phyloP scores from a whole-genome alignment of 2,113 vertebrate species.

The Mastomys natalensis region DNA sequence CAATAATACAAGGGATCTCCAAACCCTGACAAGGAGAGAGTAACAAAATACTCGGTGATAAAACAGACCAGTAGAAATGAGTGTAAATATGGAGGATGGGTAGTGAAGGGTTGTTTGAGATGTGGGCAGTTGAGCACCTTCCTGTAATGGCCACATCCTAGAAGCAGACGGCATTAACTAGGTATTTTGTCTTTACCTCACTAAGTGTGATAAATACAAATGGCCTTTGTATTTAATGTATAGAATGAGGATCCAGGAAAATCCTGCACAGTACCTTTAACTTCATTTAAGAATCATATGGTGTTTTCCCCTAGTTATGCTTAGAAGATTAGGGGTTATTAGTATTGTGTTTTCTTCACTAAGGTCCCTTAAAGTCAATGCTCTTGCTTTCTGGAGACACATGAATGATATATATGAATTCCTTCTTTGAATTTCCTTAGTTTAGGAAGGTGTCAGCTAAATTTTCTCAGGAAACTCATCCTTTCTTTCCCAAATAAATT shows the following conservation, averaged over 20 bases:
- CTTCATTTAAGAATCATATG: not conserved
- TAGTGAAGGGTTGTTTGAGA: fast-evolving
- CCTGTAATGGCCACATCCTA: not conserved
- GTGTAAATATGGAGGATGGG: no score
- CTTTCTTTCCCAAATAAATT: conserved; percentile 43
- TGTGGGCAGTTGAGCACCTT: not conserved
- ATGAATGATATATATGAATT: conserved; percentile 33
- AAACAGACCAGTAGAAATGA: not conserved
- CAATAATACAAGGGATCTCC: not conserved
- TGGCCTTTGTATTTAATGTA: conserved; percentile 21
- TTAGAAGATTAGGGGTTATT: not conserved
- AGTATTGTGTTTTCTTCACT: not conserved
- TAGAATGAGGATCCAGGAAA: not conserved
- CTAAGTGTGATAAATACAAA: conserved; percentile 14
- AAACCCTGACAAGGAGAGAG: not conserved
- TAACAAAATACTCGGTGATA: not conserved
- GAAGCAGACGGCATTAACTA: not conserved
- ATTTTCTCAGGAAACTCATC: conserved; percentile 27
- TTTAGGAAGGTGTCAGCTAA: conserved; percentile 32
- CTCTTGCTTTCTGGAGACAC: not conserved
- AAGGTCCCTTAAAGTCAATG: not conserved
- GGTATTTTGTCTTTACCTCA: not conserved
- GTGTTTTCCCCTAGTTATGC: not conserved
- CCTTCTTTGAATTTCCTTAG: conserved; percentile 43
- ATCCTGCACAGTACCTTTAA: not conserved